Evolutionary conservation across 1,140 invertebrate species (phyloP), one percentile per base, ranked within the genome.

Genomic region (Pogonognathellus flavescens): DNA sequence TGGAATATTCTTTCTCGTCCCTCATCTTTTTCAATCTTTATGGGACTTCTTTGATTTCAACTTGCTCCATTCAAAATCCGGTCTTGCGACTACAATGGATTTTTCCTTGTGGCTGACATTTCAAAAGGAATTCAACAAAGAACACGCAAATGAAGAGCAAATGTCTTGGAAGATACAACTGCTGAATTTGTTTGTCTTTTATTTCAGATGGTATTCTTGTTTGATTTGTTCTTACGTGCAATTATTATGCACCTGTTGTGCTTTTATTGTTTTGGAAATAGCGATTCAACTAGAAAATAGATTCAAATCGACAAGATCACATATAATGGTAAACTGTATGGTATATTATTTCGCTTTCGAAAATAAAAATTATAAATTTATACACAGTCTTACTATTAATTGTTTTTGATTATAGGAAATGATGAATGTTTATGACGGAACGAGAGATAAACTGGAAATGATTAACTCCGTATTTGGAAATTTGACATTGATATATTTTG

Each of bases 41-140:
- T 66, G 18, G 7, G 62, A 66, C 5, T 66, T 20, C 25, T 14
- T 66, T 66, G 62, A 66, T 13, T 66, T 25, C 62, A 66, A 66
- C 11, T 25, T 66, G 62, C 20, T 66, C 14, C 11, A 31, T 66
- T 20, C 11, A 10, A 66, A 66, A 31, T 31, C 62, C 4, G 22
- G 22, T 25, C 25, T 66, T 25, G 25, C 22, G 1, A 25, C 62
- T 13, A 66, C 20, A 14, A 14, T 25, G 9, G 20, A 66, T 25
- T 66, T 66, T 66, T 66, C 20, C 62, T 13, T 66, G 62, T 66
- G 62, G 62, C 22, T 66, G 6, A 66, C 20, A 25, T 66, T 66
- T 66, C 62, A 31, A 25, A 66, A 25, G 20, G 62, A 25, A 66
- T 14, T 66, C 9, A 20, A 25, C 13, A 66, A 25, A 25, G 11